These are phyloP conservation scores for Choristoneura rosaceana DNA, from an alignment of 2,888 invertebrate species.

Conservation along the genomic window DNA sequence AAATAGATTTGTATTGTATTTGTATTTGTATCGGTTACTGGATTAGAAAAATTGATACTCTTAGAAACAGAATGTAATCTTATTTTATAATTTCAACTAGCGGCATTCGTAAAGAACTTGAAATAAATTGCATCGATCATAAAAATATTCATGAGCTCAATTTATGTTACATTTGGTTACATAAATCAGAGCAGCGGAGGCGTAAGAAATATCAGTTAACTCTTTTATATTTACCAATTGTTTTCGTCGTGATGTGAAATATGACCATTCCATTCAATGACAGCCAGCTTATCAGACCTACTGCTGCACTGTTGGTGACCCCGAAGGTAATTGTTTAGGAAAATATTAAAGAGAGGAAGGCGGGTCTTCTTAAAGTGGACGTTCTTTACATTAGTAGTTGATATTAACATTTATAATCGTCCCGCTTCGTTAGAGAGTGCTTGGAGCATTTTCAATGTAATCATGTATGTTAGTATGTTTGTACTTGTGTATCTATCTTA, in stretches of 20 bases:
- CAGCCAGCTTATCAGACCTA: conserved; percentile 51
- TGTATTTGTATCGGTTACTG: too few relatives aligned
- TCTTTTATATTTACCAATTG: conserved; percentile 69
- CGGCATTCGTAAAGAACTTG: conserved; percentile 51
- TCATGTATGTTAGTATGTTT: conserved; percentile 49
- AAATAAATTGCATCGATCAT: conserved; percentile 57
- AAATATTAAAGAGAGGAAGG: neutral
- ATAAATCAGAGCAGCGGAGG: conserved; percentile 62
- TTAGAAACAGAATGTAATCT: too few relatives aligned
- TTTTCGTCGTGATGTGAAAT: conserved; percentile 64
- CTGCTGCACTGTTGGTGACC: conserved; percentile 10
- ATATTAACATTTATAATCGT: conserved; percentile 59
- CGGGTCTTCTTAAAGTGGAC: conserved; percentile 49
- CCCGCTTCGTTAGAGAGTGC: conserved; percentile 65
- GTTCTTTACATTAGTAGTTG: conserved; percentile 58
- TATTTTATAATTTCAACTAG: neutral
- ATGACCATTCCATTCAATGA: conserved; percentile 53
- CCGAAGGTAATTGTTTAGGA: conserved; percentile 23
- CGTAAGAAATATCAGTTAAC: conserved; percentile 60
- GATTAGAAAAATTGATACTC: too few relatives aligned
- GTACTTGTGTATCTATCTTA: conserved; percentile 15
- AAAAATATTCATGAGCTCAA: conserved; percentile 38
- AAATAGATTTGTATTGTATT: too few relatives aligned
- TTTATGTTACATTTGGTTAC: conserved; percentile 51
- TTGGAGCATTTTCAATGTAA: conserved; percentile 61